phyloP scores from a whole-genome alignment of 2,888 invertebrate genomes.

The Drosophila barbarae region DNA sequence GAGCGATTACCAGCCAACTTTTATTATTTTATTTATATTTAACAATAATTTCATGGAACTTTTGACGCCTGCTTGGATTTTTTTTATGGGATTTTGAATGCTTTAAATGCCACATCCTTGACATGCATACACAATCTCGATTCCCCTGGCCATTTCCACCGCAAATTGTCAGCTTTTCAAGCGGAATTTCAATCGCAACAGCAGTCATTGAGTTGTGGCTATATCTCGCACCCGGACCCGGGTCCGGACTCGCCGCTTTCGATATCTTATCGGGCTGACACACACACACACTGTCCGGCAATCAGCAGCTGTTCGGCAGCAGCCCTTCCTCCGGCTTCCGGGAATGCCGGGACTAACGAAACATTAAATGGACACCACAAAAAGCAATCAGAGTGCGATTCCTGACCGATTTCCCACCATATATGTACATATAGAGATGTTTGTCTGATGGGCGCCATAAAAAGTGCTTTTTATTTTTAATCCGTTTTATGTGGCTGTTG shows the following conservation, averaged over 20 bases:
- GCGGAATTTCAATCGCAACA: constrained; percentile 14
- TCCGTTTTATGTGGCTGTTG: constrained; percentile 70
- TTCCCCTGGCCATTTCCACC: background rate
- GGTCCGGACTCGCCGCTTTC: background rate
- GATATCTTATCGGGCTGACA: constrained; percentile 31
- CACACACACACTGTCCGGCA: constrained; percentile 15
- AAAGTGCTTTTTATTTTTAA: constrained; percentile 63
- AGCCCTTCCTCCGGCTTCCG: background rate
- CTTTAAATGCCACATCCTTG: background rate
- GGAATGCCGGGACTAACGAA: background rate
- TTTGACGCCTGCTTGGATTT: too few relatives aligned
- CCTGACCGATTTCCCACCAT: constrained; percentile 38
- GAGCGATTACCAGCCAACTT: constrained; percentile 3
- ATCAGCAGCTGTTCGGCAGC: constrained; percentile 13
- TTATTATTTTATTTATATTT: background rate
- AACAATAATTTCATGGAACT: background rate
- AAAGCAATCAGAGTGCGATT: constrained; percentile 66
- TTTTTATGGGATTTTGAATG: background rate
- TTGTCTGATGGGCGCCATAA: constrained; percentile 28
- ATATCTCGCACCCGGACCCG: constrained; percentile 10
- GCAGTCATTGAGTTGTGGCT: constrained; percentile 28
- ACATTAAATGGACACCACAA: constrained; percentile 68
- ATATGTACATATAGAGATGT: constrained; percentile 15
- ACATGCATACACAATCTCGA: constrained; percentile 2
- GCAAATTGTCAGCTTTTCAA: constrained; percentile 30